Conservation (phyloP, 2,797 vertebrate species). For the Silurus aristotelis region DNA sequence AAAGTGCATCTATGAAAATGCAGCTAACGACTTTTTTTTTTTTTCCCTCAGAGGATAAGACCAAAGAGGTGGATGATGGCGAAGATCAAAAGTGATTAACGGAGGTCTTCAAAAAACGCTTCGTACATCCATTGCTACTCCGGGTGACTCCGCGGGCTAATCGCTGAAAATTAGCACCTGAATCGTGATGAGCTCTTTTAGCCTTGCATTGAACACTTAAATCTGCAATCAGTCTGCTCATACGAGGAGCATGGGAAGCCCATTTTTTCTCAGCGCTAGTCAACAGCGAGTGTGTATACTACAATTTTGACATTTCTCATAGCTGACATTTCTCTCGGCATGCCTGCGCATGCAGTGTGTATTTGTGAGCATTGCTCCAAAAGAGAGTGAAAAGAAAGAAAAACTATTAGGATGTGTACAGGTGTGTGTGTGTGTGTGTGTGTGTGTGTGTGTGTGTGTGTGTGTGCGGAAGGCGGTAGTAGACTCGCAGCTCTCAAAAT, state of each 20-base stretch:
- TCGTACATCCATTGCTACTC: neutral
- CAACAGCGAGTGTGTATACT: neutral
- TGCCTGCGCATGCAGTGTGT: conserved; percentile 21
- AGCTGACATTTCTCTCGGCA: neutral
- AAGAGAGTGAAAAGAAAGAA: neutral
- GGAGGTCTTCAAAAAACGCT: neutral
- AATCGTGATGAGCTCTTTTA: neutral
- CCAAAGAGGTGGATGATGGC: neutral
- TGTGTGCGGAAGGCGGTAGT: neutral
- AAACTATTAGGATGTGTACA: neutral
- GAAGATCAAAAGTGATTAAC: neutral
- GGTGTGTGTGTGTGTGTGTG: neutral
- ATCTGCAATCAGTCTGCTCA: neutral
- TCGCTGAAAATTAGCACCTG: neutral
- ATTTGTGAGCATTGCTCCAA: neutral
- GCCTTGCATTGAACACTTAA: neutral
- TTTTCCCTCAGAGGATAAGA: neutral
- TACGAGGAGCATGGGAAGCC: neutral
- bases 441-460: neutral
- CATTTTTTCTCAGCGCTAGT: neutral
- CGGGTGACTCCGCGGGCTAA: neutral
- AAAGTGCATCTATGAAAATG: neutral
- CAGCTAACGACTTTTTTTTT: neutral
- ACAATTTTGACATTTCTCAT: conserved; percentile 32
- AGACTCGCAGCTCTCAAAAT: neutral